Conservation (phyloP, 2,888 invertebrate species). For the Cactoblastis cactorum region DNA sequence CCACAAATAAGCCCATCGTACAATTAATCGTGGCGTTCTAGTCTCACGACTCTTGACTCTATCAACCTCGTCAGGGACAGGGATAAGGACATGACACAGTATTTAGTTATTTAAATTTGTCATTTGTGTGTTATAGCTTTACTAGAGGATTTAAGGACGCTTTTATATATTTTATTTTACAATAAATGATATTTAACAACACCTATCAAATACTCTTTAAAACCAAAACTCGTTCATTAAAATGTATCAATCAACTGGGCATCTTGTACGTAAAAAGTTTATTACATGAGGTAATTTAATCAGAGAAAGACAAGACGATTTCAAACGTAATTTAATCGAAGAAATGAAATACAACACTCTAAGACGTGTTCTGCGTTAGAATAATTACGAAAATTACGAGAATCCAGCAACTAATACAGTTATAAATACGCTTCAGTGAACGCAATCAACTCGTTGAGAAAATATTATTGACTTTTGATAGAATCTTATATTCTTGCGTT, state of each 20-base stretch:
- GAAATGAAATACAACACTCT: not conserved
- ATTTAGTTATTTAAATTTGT: too few species aligned
- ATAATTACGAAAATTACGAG: conserved; percentile 7
- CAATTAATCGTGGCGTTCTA: too few species aligned
- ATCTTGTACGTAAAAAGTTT: not conserved
- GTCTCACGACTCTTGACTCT: too few species aligned
- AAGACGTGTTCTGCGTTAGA: not conserved
- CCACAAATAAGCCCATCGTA: too few species aligned
- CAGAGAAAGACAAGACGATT: not conserved
- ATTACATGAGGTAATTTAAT: not conserved
- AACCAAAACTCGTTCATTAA: not conserved
- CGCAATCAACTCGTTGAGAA: not conserved
- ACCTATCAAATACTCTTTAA: not conserved
- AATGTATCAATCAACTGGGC: not conserved
- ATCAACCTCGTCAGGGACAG: too few species aligned
- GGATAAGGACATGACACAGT: too few species aligned
- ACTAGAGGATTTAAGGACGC: too few species aligned
- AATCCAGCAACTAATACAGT: not conserved
- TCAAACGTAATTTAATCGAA: not conserved
- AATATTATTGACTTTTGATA: too few species aligned
- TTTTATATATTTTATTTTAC: too few species aligned
- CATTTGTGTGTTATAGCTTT: too few species aligned
- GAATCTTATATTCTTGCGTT: too few species aligned
- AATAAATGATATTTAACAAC: too few species aligned
- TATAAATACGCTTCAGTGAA: conserved; percentile 1